Base-by-base conservation (phyloP, 2,888 invertebrate species). In the Noctua pronuba region DNA sequence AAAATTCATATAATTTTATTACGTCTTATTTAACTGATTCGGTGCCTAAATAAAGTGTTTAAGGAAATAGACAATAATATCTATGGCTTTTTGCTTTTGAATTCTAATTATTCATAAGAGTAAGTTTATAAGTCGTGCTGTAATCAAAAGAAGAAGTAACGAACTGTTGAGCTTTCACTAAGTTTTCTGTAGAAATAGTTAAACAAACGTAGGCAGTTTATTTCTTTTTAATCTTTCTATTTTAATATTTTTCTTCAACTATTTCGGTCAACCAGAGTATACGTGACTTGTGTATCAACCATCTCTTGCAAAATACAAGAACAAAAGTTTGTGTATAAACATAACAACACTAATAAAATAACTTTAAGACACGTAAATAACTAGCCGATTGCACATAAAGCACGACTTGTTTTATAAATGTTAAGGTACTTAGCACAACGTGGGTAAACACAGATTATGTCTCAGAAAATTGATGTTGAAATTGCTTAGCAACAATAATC, bases 361-460 rank as follows among this genome's bases (percentile, higher is more conserved):
- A 60, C 78, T 78, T 31, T 38, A 44, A 62, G 21, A 24, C 44
- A 69, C 64, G 58, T 80, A 73, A 81, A 71, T 24, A 75, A 65
- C 72, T 31, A 64, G 55, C 44, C 28, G 73, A 74, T 77, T 71
- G 67, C 72, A 62, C 69, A 80, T 75, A 73, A 86, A 80, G 60
- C 75, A 72, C 55, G 77, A 77, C 80, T 73, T 28, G 81, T 52
- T 84, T 76, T 52, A 77, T 73, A 80, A 86, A 85, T 74, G 64
- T 75, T 71, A 81, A 72, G 71, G 58, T 65, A 73, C 68, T 87
- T 77, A 74, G 64, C 60, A 73, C 52, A 65, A 64, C 74, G n/a
- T 70, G 41, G 73, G 52, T 67, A 67, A 79, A 73, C 68, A 69
- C 38, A 28, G 55, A 71, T 73, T 73, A 68, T 55, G 49, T 73